Evolutionary conservation across 2,113 vertebrate species (phyloP), one percentile per base, ranked within the genome.

Genomic region (Chauna torquata): DNA sequence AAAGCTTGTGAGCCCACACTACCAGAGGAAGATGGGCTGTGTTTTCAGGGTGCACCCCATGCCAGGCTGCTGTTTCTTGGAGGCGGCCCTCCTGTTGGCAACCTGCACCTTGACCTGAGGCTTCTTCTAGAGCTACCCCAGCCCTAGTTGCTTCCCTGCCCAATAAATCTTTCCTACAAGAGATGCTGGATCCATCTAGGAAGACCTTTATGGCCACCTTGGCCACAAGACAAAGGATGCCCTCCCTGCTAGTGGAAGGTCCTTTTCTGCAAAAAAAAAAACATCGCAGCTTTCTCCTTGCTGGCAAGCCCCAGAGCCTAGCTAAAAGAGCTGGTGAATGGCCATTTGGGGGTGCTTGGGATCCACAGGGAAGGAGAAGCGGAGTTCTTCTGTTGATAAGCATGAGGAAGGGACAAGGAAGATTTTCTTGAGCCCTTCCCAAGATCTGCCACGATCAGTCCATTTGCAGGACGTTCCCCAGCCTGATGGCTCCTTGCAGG

Each of bases 381-480:
- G n/a, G 4, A 78, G 11, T 24, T 38, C 25, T 47, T 45, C 83
- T 54, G 12, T 15, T 3, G 5, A 62, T 4, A 40, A 42, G 40
- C 8, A 16, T 3, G 34, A 58, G 28, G 55, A 78, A 64, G 5
- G 22, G 6, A 30, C 2, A 1, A 55, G 20, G 36, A 80, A 59
- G 12, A 3, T 74, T 47, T 87, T 52, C 38, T 36, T 6, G 7
- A 28, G 10, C 12, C 24, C 22, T 74, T 70, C 32, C 22, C 18
- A 0, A 0, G 36, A 69, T 8, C 34, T 38, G 25, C 34, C 2
- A 0, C 0, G 0, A 59, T 76, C 40, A 74, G 23, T 32, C 34
- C 20, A 44, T 82, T 72, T 79, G 36, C 57, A 65, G 81, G 66
- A 80, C 76, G 27, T 27, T 91, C 44, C 47, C 17, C 34, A 40